Conservation (phyloP, 2,113 vertebrate genomes). For the Petaurus breviceps region DNA sequence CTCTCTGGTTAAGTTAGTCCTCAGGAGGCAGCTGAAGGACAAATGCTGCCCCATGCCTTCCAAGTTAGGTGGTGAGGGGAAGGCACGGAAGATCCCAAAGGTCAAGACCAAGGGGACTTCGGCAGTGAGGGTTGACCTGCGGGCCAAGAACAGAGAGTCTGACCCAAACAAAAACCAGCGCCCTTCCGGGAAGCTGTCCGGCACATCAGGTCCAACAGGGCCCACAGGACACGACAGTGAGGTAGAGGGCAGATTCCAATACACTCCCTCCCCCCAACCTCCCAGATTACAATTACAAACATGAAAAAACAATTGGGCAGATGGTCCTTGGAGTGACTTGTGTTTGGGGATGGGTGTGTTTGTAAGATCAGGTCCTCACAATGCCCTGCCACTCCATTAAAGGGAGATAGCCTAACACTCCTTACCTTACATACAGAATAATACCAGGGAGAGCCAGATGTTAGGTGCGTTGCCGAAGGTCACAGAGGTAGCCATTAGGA, state of each 20-base stretch:
- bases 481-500: neutral
- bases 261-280: neutral
- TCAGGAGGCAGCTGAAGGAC: conserved; percentile 48
- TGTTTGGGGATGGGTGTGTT: neutral
- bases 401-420: neutral
- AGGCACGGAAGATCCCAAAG: neutral
- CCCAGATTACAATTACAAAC: neutral
- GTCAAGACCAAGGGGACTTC: conserved; percentile 29
- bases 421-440: neutral
- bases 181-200: neutral
- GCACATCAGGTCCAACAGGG: neutral
- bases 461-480: neutral
- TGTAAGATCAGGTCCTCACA: neutral
- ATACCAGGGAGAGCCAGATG: neutral
- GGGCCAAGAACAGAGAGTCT: neutral
- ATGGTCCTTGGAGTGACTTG: neutral
- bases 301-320: neutral
- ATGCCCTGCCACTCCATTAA: neutral
- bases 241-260: conserved; percentile 20
- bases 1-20: conserved; percentile 67
- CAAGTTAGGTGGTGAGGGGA: conserved; percentile 44
- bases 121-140: neutral
- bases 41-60: neutral
- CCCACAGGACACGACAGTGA: neutral
- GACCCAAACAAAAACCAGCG: neutral